These are phyloP conservation scores for Meleagris gallopavo DNA, from an alignment of 2,113 vertebrate genomes.

Conservation along the genomic window DNA sequence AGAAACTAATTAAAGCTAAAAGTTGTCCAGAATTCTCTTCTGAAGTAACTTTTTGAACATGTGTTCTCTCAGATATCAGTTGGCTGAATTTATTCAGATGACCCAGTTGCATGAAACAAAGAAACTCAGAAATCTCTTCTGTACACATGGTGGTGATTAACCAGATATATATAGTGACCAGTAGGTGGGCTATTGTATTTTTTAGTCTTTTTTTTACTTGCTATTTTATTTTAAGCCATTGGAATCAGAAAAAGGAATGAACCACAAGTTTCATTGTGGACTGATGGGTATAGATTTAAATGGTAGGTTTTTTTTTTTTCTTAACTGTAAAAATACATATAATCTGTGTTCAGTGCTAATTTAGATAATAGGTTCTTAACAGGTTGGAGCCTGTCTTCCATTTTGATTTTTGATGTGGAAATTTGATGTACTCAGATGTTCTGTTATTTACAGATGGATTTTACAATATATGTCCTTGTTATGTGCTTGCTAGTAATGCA, in stretches of 20 bases:
- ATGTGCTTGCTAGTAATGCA: neutral
- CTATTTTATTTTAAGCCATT: neutral
- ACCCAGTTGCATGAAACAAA: neutral
- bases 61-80: accelerated
- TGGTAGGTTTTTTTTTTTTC: neutral
- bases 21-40: neutral
- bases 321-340: neutral
- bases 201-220: neutral
- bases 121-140: neutral
- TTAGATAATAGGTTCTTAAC: neutral
- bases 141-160: neutral
- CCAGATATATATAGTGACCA: neutral
- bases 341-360: neutral
- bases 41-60: neutral
- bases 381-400: neutral
- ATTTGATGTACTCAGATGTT: neutral
- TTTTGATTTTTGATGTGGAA: neutral
- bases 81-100: neutral
- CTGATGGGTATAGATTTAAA: neutral
- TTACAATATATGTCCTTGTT: neutral
- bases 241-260: neutral
- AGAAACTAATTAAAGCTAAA: neutral
- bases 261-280: neutral
- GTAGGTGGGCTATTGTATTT: neutral
- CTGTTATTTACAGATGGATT: neutral